Base-by-base conservation (phyloP, 2,113 vertebrate genomes). In the Ciconia stormi region DNA sequence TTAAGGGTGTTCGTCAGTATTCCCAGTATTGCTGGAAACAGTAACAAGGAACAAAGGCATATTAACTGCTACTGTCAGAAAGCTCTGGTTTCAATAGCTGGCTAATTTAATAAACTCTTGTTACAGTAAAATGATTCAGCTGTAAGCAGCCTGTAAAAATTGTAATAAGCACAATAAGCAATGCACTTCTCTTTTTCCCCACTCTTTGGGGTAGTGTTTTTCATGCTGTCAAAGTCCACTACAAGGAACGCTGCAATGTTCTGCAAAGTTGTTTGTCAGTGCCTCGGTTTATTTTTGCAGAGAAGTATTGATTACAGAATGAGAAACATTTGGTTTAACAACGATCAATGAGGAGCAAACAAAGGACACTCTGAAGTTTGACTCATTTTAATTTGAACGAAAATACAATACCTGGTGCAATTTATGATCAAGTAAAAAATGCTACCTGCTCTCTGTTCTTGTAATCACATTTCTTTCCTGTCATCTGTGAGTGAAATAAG, bases 271-370 rank as follows among this genome's bases (percentile, higher is more conserved):
- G 89, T 98, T 98, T 98, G 94, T 98, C 98, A 97, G 87, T 95
- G 96, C 92, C 95, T 94, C 3, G 65, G 93, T 97, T 97, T 98
- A 97, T 98, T 98, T 98, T 97, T 80, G 83, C 95, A 90, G 96
- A 94, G 95, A 93, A 93, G 82, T 97, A 98, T 98, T 97, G 98
- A 98, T 98, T 97, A 93, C 96, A 94, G 95, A 95, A 97, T 93
- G 96, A 97, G 97, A 98, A 98, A 97, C 96, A 97, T 98, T 98
- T 98, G 96, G 95, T 97, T 98, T 97, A 98, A 97, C 93, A 97
- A 92, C 70, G 71, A 94, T 98, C 97, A 72, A 97, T 98, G 93
- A 94, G 82, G 94, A 96, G 92, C 96, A 96, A 97, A 98, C 97
- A 98, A 98, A 98, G 88, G 96, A 96, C 76, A 49, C 93, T 47